These are phyloP conservation scores for Micrasema longulum DNA, from an alignment of 1,140 invertebrate genomes.

Conservation along the genomic window DNA sequence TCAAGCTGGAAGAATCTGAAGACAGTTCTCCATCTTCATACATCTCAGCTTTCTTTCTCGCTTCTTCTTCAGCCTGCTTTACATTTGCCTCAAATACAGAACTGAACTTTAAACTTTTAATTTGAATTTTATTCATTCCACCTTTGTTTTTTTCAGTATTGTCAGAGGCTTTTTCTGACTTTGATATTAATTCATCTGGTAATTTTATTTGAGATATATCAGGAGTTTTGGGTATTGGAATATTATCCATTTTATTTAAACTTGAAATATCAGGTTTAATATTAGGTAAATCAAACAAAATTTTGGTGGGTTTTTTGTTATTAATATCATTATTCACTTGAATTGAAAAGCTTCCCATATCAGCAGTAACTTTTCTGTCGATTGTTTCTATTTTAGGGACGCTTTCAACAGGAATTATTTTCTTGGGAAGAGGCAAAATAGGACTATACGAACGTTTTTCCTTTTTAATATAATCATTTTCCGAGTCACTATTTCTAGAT, in stretches of 20 bases:
- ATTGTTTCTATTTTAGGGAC: conserved; percentile 14
- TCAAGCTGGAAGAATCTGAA: conserved; percentile 68
- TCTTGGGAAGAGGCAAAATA: conserved; percentile 8
- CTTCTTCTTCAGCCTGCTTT: conserved; percentile 74
- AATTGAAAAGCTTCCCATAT: conserved; percentile 30
- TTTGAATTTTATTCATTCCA: conserved; percentile 66
- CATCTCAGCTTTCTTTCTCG: conserved; percentile 71
- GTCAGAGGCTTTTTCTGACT: conserved; percentile 37
- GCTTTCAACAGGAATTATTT: neutral
- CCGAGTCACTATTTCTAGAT: conserved; percentile 61
- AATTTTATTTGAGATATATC: conserved; percentile 52
- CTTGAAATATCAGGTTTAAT: conserved; percentile 42
- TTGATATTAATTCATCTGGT: conserved; percentile 43
- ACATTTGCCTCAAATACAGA: conserved; percentile 75
- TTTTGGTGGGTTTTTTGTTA: conserved; percentile 57
- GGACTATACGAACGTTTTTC: conserved; percentile 29
- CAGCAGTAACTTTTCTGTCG: conserved; percentile 34
- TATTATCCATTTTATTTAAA: conserved; percentile 54
- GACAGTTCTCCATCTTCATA: conserved; percentile 74
- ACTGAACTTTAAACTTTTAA: conserved; percentile 77
- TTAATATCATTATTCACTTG: conserved; percentile 56
- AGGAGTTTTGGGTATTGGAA: conserved; percentile 50
- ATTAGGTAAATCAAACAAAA: conserved; percentile 53
- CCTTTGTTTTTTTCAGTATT: conserved; percentile 61
- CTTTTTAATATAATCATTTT: conserved; percentile 35